Evolutionary conservation across 2,113 vertebrate species (phyloP).

Genomic region (Poeciliopsis retropinna): DNA sequence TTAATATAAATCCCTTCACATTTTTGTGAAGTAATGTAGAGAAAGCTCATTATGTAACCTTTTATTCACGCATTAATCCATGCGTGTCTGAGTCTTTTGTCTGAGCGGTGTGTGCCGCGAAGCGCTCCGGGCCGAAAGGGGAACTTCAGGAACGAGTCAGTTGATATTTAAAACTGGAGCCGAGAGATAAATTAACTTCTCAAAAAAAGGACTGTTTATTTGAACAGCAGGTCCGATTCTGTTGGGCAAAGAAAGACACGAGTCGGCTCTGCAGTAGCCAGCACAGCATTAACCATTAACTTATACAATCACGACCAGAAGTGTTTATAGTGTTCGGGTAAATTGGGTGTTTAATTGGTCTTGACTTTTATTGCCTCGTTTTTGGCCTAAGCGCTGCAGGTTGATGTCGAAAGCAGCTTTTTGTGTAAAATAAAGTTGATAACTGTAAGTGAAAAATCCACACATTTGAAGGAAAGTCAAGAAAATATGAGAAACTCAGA

Average conservation of each 20-base stretch:
- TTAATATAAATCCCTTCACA: background rate
- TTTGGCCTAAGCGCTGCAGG: background rate
- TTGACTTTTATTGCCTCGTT: background rate
- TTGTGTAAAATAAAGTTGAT: background rate
- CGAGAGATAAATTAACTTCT: conserved; percentile 73
- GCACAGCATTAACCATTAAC: conserved; percentile 70
- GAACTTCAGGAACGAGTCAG: conserved; percentile 78
- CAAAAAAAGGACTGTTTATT: conserved; percentile 72
- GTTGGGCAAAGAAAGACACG: conserved; percentile 8
- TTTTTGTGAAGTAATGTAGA: background rate
- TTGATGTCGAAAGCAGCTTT: background rate
- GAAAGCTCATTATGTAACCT: background rate
- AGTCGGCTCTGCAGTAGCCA: conserved; percentile 9
- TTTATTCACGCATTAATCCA: conserved; percentile 43
- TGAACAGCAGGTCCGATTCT: conserved; percentile 37
- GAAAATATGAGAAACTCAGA: background rate
- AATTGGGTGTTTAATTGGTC: conserved; percentile 21
- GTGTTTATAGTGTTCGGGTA: conserved; percentile 10
- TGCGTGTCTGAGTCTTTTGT: conserved; percentile 36
- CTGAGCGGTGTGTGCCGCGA: conserved; percentile 42
- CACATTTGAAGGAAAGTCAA: background rate
- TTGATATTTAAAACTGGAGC: conserved; percentile 84
- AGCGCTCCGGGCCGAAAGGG: conserved; percentile 70
- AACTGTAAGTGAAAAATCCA: background rate
- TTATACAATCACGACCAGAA: conserved; percentile 37